Evolutionary conservation across 2,113 vertebrate species (phyloP).

Genomic region (Peromyscus leucopus): DNA sequence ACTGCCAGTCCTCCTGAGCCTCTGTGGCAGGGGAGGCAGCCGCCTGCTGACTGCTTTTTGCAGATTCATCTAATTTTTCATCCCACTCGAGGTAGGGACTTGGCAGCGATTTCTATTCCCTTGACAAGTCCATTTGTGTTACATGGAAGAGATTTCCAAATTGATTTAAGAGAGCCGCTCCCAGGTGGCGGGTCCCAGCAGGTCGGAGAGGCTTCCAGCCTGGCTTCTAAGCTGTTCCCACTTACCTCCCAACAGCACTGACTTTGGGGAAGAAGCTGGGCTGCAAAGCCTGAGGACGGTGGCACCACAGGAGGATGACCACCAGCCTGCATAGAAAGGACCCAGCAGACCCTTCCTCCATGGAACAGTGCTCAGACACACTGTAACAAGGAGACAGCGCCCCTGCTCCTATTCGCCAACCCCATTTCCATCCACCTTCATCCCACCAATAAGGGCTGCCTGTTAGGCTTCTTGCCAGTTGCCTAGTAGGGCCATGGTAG

Average conservation of each 20-base stretch:
- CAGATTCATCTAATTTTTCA: neutral
- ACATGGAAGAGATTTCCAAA: slow-evolving; percentile 21
- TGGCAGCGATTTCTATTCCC: neutral
- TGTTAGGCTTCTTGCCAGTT: neutral
- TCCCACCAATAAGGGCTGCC: neutral
- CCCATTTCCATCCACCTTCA: neutral
- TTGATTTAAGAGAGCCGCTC: slow-evolving; percentile 12
- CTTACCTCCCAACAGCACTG: neutral
- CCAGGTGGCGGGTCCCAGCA: neutral
- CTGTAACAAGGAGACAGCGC: accelerated
- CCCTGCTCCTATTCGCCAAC: accelerated
- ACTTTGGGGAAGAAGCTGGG: neutral
- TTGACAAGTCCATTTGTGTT: neutral
- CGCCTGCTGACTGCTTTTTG: neutral
- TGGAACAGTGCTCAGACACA: accelerated
- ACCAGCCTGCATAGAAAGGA: accelerated
- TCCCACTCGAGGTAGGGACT: neutral
- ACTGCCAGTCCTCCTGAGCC: accelerated
- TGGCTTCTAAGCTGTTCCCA: neutral
- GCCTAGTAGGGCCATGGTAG: accelerated
- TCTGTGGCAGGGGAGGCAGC: neutral
- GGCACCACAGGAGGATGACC: accelerated
- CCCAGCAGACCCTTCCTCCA: accelerated
- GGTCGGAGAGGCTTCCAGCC: neutral
- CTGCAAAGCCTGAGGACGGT: neutral